phyloP scores from a whole-genome alignment of 2,888 invertebrate genomes.

The Theretra japonica region DNA sequence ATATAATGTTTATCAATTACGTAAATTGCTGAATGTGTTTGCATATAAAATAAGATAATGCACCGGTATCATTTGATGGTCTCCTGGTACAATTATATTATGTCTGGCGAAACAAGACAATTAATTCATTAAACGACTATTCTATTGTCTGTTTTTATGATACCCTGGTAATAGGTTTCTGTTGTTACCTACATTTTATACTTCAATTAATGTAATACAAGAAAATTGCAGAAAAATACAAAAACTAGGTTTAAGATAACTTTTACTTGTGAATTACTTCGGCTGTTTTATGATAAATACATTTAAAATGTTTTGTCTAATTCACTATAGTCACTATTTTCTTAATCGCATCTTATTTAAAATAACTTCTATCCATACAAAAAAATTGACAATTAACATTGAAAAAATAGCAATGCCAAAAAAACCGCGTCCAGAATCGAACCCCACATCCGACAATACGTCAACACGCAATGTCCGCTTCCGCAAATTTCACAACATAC shows the following conservation, averaged over 20 bases:
- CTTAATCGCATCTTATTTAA: too few species aligned
- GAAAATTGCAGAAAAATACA: too few species aligned
- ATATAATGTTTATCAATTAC: background rate
- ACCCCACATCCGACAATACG: constrained; percentile 33
- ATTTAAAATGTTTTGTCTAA: too few species aligned
- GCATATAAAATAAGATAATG: background rate
- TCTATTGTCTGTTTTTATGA: background rate
- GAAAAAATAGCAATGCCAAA: background rate
- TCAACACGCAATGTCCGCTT: constrained; percentile 44
- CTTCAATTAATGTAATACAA: background rate
- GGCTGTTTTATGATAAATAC: too few species aligned
- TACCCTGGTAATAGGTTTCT: constrained; percentile 3
- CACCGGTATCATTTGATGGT: background rate
- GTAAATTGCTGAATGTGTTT: background rate
- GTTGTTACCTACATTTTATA: background rate
- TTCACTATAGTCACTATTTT: too few species aligned
- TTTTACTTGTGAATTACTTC: too few species aligned
- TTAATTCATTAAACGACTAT: background rate
- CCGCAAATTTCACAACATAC: constrained; percentile 41
- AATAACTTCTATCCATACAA: background rate
- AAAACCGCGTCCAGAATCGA: background rate
- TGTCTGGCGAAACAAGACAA: too few species aligned
- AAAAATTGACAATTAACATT: background rate
- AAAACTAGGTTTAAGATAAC: too few species aligned
- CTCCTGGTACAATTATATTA: too few species aligned